These are phyloP conservation scores for Lepidurus arcticus DNA, from an alignment of 1,140 invertebrate genomes.

Conservation along the genomic window DNA sequence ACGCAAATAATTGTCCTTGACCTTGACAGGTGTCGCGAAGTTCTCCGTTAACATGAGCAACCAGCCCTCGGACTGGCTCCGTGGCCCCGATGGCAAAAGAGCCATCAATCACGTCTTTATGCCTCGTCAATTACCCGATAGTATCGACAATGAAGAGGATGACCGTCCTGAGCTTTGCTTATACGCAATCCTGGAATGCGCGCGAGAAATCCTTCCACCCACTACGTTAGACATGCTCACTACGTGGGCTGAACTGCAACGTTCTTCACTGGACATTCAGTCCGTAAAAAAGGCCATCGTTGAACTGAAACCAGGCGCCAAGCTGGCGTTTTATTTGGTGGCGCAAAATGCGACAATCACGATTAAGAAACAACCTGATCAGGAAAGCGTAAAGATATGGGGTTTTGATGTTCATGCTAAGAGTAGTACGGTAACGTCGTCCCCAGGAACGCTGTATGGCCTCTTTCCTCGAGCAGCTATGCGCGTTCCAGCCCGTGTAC, in stretches of 20 bases:
- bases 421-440: neutral
- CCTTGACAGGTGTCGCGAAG: too few relatives aligned
- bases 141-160: neutral
- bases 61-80: neutral
- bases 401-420: neutral
- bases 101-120: neutral
- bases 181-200: neutral
- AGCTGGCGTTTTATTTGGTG: neutral
- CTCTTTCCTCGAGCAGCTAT: neutral
- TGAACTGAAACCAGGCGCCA: neutral
- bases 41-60: neutral
- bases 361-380: neutral
- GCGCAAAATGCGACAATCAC: neutral
- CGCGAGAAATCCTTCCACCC: neutral
- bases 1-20: too few relatives aligned
- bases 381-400: neutral
- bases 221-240: neutral
- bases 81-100: neutral
- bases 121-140: neutral
- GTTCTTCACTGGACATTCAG: neutral
- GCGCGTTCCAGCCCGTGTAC: neutral
- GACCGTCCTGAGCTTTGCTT: neutral
- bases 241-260: neutral
- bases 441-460: neutral
- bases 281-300: neutral